These are phyloP conservation scores for Coluber constrictor DNA, from an alignment of 2,797 vertebrate genomes.

Conservation along the genomic window DNA sequence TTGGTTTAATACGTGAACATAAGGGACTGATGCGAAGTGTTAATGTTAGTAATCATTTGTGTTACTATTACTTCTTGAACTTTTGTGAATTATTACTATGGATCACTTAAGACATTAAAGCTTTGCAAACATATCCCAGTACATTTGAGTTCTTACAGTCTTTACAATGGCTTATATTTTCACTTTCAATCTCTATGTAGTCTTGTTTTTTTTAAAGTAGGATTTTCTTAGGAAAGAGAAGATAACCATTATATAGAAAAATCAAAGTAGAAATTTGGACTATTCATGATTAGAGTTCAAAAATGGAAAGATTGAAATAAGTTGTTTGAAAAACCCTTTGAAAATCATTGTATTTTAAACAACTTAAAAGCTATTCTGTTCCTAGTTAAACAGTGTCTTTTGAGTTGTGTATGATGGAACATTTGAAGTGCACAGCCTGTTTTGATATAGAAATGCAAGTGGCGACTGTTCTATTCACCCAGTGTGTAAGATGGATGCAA, in stretches of 20 bases:
- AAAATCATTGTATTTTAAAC: constrained; percentile 69
- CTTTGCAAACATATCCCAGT: constrained; percentile 24
- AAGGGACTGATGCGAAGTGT: constrained; percentile 59
- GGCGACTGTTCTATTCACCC: constrained; percentile 72
- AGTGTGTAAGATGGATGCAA: constrained; percentile 65
- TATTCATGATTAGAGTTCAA: constrained; percentile 44
- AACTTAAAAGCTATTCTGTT: constrained; percentile 53
- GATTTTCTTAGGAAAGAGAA: constrained; percentile 51
- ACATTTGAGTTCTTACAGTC: constrained; percentile 55
- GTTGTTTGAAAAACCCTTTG: constrained; percentile 67
- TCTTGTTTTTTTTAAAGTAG: constrained; percentile 61
- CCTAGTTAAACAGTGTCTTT: constrained; percentile 63
- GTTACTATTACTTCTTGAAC: constrained; percentile 49
- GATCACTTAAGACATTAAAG: constrained; percentile 59
- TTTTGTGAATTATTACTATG: constrained; percentile 57
- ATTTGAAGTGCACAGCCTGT: constrained; percentile 65
- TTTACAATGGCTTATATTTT: constrained; percentile 63
- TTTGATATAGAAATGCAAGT: constrained; percentile 70
- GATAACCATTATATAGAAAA: constrained; percentile 27
- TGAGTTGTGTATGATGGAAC: constrained; percentile 67
- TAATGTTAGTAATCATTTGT: constrained; percentile 47
- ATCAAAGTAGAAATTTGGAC: constrained; percentile 39
- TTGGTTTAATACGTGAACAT: constrained; percentile 57
- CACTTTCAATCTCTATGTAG: constrained; percentile 56
- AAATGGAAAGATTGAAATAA: constrained; percentile 43